Conservation (phyloP, 2,797 vertebrate genomes). For the Labroides dimidiatus region DNA sequence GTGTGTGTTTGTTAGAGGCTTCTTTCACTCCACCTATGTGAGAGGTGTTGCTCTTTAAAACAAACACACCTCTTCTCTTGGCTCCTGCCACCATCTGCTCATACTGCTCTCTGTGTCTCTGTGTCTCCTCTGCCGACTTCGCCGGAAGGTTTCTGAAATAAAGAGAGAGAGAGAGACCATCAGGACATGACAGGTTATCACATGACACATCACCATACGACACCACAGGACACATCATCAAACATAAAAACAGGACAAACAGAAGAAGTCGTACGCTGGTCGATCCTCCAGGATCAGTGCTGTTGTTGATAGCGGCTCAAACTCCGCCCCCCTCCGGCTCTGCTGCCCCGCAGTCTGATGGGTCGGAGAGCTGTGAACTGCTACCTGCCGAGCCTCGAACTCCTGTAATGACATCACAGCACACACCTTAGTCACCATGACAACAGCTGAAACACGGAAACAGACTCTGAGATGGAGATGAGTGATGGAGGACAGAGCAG, state of each 20-base stretch:
- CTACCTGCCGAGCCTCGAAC: conserved; percentile 8
- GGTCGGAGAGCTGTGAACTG: conserved; percentile 10
- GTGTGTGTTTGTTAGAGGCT: background rate
- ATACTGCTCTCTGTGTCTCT: conserved; percentile 21
- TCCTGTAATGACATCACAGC: conserved; percentile 18
- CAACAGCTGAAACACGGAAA: background rate
- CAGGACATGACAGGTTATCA: too few species aligned
- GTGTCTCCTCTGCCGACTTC: conserved; percentile 3
- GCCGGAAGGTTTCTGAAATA: conserved; percentile 20
- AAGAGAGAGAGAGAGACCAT: too few species aligned
- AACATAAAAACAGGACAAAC: background rate
- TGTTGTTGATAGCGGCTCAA: conserved; percentile 14
- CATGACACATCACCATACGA: too few species aligned
- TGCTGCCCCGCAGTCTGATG: conserved; percentile 17
- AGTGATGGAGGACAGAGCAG: too few species aligned
- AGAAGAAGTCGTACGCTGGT: background rate
- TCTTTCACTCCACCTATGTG: background rate
- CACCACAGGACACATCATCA: background rate
- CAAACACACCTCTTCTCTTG: conserved; percentile 20
- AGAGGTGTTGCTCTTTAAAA: background rate
- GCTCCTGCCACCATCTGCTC: conserved; percentile 24
- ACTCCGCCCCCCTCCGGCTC: background rate
- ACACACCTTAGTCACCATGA: background rate
- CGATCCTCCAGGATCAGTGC: conserved; percentile 27
- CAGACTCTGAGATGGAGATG: background rate